Base-by-base conservation (phyloP, 2,888 invertebrate genomes). In the Agrotis clavis region DNA sequence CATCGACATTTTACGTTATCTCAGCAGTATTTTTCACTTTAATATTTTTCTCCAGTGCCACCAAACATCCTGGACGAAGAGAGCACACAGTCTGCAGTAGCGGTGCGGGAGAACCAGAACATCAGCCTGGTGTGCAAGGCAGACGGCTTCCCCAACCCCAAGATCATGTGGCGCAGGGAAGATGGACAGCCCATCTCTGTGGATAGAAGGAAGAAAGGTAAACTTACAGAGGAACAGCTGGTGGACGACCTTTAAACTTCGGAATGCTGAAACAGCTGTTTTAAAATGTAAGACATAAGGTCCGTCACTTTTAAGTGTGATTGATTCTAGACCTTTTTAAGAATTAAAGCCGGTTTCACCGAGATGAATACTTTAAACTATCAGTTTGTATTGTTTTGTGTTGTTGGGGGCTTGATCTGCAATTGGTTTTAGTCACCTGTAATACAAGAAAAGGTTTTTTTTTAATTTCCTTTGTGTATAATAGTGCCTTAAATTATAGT, bases 111-210 rank as follows among this genome's bases (percentile, higher is more conserved):
- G 96, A 98, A 99, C 94, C 99, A 99, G 94, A 99, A 99, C 93
- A 98, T 99, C 85, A 99, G 98, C 81, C 97, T 99, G 90, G 98
- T 98, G 70, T 99, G 99, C 94, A 98, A 98, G 90, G 98, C 98
- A 25, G 98, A 98, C 88, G 99, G 99, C 59, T 98, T 98, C 91
- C 99, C 99, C 0, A 97, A 97, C 35, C 99, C 99, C 16, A 98
- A 98, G 94, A 98, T 99, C 87, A 99, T 98, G 97, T 99, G 99
- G 99, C 97, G 98, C 80, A 96, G 99, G 66, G 99, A 99, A 91
- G 99, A 99, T 90, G 98, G 98, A 30, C 98, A 98, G 92, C 97
- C 97, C 75, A 99, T 99, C 90, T 97, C 97, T 47, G 97, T 98
- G 53, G 98, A 98, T 89, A 97, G 98, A 78, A 97, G 98, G 93